Evolutionary conservation across 2,113 vertebrate genomes (phyloP).

Genomic region (Myrmecobius fasciatus): DNA sequence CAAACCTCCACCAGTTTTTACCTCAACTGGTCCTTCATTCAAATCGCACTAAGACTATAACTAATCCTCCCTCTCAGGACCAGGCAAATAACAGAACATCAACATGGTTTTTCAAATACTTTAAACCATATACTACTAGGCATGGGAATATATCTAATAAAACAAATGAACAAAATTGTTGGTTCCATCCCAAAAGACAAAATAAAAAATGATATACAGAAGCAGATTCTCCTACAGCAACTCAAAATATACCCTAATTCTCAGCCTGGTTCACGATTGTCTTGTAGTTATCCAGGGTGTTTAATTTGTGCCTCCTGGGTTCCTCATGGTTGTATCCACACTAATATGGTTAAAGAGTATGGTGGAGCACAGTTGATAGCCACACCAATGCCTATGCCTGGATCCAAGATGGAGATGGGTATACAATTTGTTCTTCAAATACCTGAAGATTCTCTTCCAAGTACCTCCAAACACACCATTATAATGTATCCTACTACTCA

Average conservation of each 20-base stretch:
- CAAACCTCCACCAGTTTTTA: not conserved
- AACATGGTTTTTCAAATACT: not conserved
- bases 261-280: not conserved
- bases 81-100: not conserved
- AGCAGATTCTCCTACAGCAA: not conserved
- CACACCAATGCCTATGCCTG: not conserved
- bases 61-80: not conserved
- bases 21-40: not conserved
- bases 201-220: not conserved
- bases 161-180: not conserved
- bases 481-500: not conserved
- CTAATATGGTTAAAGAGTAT: not conserved
- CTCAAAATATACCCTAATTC: not conserved
- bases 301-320: not conserved
- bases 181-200: not conserved
- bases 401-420: not conserved
- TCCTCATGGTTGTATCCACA: not conserved
- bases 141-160: not conserved
- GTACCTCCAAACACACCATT: not conserved
- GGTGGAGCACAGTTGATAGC: not conserved
- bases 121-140: not conserved
- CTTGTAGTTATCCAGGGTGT: not conserved
- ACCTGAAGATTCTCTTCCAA: not conserved
- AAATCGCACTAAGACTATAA: not conserved
- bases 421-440: not conserved